phyloP scores from a whole-genome alignment of 2,797 vertebrate species.

The Echiichthys vipera region DNA sequence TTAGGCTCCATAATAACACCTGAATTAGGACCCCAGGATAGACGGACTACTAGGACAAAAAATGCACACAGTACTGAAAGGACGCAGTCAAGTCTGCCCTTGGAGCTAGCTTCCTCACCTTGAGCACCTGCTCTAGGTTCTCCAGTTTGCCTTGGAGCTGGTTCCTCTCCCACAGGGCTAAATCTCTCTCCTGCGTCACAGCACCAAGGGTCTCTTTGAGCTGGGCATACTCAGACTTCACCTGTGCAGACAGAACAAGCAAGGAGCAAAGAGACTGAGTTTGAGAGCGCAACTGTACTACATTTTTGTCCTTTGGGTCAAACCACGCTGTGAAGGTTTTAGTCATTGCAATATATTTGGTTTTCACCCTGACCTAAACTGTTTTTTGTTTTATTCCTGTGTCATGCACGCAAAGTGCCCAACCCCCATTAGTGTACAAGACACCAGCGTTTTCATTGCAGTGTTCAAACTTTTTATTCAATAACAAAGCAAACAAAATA shows the following conservation, averaged over 20 bases:
- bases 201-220: conserved; percentile 85
- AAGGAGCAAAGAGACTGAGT: conserved; percentile 26
- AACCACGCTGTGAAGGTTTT: not conserved
- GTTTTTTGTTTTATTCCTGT: no score
- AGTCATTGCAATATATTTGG: not conserved
- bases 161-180: conserved; percentile 90
- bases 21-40: conserved; percentile 41
- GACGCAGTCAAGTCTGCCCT: not conserved
- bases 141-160: conserved; percentile 99
- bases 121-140: conserved; percentile 99
- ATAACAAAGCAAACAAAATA: no score
- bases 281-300: conserved; percentile 2
- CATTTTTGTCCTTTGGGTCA: not conserved
- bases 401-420: no score
- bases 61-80: conserved; percentile 26
- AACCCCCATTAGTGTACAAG: no score
- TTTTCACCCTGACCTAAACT: not conserved
- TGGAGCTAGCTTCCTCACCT: conserved; percentile 85
- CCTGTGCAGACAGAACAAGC: conserved; percentile 77
- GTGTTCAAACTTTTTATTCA: no score
- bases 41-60: conserved; percentile 24
- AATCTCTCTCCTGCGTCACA: conserved; percentile 92
- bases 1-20: conserved; percentile 61
- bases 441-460: no score
- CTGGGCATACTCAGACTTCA: conserved; percentile 91